phyloP scores from a whole-genome alignment of 30 jellyfish, hydroid and myxozoan species.

The Chironex yamaguchii region DNA sequence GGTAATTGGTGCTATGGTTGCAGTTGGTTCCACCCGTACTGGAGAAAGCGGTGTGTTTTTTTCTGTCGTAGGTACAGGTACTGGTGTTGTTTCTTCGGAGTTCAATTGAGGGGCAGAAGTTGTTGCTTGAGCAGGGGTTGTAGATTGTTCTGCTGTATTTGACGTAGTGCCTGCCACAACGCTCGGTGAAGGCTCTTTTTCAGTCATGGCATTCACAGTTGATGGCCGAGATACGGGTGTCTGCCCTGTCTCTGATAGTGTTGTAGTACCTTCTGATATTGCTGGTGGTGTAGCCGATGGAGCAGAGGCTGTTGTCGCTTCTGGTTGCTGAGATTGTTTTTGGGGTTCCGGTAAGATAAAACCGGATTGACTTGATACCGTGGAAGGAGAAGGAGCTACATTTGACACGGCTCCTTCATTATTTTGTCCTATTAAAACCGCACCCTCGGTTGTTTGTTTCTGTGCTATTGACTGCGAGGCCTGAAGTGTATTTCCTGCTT shows the following conservation, averaged over 20 bases:
- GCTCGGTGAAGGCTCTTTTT: not conserved
- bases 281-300: not conserved
- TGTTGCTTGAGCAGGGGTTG: not conserved
- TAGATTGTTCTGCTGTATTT: too few species aligned
- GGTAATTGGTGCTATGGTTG: too few species aligned
- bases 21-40: not conserved
- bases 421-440: not conserved
- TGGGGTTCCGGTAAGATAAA: too few species aligned
- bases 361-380: too few species aligned
- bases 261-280: slow-evolving; percentile 17
- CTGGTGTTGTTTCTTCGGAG: not conserved
- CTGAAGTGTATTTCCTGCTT: not conserved
- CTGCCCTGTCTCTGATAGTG: slow-evolving; percentile 3
- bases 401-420: not conserved
- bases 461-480: not conserved
- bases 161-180: not conserved
- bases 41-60: not conserved
- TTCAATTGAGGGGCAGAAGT: not conserved
- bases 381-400: not conserved
- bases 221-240: not conserved
- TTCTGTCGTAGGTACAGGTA: not conserved
- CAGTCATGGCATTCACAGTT: not conserved
- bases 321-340: not conserved
- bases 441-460: not conserved
- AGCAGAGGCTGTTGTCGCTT: slow-evolving; percentile 1